Evolutionary conservation across 2,888 invertebrate species (phyloP).

Genomic region (Argyresthia goedartella): DNA sequence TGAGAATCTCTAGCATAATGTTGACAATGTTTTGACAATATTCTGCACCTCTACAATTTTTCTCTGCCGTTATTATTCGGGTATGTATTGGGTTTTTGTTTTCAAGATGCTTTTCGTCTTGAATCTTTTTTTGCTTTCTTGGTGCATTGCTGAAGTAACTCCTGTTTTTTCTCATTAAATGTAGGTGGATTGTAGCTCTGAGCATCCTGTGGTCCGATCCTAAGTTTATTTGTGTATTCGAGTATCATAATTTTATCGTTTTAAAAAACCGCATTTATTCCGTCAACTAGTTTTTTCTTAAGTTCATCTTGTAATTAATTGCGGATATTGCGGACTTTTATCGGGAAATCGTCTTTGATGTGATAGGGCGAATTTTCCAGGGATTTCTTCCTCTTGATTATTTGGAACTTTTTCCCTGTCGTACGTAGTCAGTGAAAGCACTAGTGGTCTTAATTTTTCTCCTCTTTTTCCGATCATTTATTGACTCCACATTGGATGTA

Average conservation of each 20-base stretch:
- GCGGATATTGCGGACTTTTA: background rate
- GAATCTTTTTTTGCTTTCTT: too few species aligned
- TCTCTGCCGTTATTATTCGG: too few species aligned
- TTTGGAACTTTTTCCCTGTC: background rate
- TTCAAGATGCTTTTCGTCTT: background rate
- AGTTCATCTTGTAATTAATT: background rate
- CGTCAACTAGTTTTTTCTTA: background rate
- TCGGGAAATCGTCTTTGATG: background rate
- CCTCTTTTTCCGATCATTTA: background rate
- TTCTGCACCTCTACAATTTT: background rate
- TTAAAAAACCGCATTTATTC: background rate
- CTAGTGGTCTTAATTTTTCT: background rate
- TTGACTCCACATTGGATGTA: background rate
- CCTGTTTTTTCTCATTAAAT: conserved; percentile 3
- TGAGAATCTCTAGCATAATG: background rate
- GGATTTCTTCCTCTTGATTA: background rate
- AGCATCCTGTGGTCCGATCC: background rate
- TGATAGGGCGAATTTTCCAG: background rate
- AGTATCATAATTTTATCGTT: conserved; percentile 1
- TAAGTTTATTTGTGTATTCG: background rate
- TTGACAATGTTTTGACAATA: background rate
- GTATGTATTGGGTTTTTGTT: too few species aligned
- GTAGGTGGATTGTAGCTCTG: background rate
- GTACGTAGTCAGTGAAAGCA: background rate
- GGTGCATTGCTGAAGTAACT: background rate